These are phyloP conservation scores for Helicoverpa assulta DNA, from an alignment of 2,888 invertebrate species.

Conservation along the genomic window DNA sequence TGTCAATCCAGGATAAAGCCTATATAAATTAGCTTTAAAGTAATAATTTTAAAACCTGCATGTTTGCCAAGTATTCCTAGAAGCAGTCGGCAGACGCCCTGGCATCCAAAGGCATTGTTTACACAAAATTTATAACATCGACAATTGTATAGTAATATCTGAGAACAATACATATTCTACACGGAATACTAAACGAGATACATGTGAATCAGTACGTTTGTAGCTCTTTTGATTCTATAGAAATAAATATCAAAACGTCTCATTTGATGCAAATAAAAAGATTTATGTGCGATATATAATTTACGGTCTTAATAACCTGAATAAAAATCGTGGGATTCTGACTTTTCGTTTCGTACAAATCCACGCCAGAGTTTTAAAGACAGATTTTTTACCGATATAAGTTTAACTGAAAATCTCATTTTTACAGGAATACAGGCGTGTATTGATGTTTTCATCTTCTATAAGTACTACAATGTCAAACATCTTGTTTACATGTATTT, in stretches of 20 bases:
- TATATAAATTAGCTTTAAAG: conserved; percentile 43
- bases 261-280: conserved; percentile 25
- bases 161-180: conserved; percentile 57
- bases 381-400: no score
- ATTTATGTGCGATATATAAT: conserved; percentile 3
- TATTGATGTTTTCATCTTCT: neutral
- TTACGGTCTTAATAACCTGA: conserved; percentile 18
- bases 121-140: conserved; percentile 57
- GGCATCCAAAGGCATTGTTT: conserved; percentile 61
- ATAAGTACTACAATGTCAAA: neutral
- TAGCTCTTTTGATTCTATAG: conserved; percentile 17
- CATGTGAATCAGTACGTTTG: conserved; percentile 29
- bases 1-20: conserved; percentile 16
- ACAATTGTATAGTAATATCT: conserved; percentile 46
- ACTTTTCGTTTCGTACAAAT: neutral
- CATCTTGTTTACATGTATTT: neutral
- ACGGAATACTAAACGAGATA: conserved; percentile 57
- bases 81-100: conserved; percentile 51
- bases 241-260: conserved; percentile 28
- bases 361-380: neutral
- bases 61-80: conserved; percentile 62
- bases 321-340: conserved; percentile 29
- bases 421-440: no score
- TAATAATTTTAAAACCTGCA: conserved; percentile 44
- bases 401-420: no score